Percentiles rank a stretch among this genome's conserved stretches.
phyloP scores from a whole-genome alignment of 2,113 vertebrate genomes.

The Seriola aureovittata region DNA sequence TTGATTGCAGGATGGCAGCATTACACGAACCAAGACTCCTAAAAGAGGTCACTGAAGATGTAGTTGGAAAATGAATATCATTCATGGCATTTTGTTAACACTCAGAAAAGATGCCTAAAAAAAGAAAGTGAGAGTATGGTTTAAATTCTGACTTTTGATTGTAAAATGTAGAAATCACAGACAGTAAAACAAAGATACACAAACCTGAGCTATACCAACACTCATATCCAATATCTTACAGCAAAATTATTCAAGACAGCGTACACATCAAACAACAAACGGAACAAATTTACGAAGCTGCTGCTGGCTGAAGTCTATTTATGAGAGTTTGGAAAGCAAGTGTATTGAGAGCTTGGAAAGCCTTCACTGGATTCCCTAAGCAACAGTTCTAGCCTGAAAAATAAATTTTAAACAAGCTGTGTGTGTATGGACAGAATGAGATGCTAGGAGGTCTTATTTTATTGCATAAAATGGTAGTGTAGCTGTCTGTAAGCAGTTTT shows the following conservation, averaged over 20 bases:
- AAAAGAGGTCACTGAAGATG: background rate
- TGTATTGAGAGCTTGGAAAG: constrained; percentile 1
- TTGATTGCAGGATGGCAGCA: background rate
- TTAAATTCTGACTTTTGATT: background rate
- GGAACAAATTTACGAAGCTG: background rate
- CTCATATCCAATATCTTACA: background rate
- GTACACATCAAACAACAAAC: background rate
- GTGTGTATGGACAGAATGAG: constrained; percentile 22
- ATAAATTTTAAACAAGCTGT: constrained; percentile 38
- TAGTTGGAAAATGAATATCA: background rate
- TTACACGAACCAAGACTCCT: background rate
- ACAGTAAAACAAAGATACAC: background rate
- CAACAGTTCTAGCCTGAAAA: constrained; percentile 20
- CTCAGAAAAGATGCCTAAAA: background rate
- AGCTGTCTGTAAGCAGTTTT: constrained; percentile 3
- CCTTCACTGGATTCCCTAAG: background rate
- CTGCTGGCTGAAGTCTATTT: background rate
- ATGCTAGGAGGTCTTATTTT: constrained; percentile 22
- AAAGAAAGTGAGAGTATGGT: background rate
- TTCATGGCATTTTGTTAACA: background rate
- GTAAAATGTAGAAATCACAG: background rate
- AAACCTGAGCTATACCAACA: background rate
- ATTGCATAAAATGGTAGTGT: background rate
- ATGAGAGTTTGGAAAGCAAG: constrained; percentile 4
- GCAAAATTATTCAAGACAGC: background rate